A percentile compares a stretch with the other conserved stretches of the same genome.
phyloP scores from a whole-genome alignment of 2,797 vertebrate genomes.

The Coregonus sp. region DNA sequence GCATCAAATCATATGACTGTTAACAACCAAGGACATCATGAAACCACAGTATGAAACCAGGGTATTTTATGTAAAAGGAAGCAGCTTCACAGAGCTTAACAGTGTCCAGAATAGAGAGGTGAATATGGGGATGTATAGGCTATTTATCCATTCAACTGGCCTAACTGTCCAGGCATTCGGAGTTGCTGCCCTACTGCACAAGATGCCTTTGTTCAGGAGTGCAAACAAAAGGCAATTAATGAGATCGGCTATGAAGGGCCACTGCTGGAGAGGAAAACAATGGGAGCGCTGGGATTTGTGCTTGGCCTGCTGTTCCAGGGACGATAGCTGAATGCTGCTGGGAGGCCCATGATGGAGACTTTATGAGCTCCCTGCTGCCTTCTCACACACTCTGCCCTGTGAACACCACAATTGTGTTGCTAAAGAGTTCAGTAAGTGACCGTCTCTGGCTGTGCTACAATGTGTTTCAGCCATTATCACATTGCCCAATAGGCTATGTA shows the following conservation, averaged over 20 bases:
- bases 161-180: slow-evolving; percentile 13
- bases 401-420: slow-evolving; percentile 33
- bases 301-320: slow-evolving; percentile 58
- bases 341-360: slow-evolving; percentile 57
- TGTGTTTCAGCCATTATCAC: slow-evolving; percentile 32
- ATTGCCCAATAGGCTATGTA: slow-evolving; percentile 20
- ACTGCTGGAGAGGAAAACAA: slow-evolving; percentile 56
- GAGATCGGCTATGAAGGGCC: slow-evolving; percentile 38
- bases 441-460: slow-evolving; percentile 27
- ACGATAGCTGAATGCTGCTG: slow-evolving; percentile 57
- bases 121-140: background rate
- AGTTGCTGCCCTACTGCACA: slow-evolving; percentile 47
- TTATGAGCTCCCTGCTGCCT: slow-evolving; percentile 62
- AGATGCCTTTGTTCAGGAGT: slow-evolving; percentile 58
- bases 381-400: slow-evolving; percentile 47
- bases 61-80: background rate
- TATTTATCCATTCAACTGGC: slow-evolving; percentile 18
- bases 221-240: slow-evolving; percentile 65
- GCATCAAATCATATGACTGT: background rate
- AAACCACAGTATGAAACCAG: background rate
- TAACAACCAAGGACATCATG: background rate
- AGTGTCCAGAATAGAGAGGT: slow-evolving; percentile 2
- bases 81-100: background rate
- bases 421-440: slow-evolving; percentile 31
- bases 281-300: slow-evolving; percentile 53